These are phyloP conservation scores for Homarus gammarus DNA, from an alignment of 2,888 invertebrate genomes.

Conservation along the genomic window DNA sequence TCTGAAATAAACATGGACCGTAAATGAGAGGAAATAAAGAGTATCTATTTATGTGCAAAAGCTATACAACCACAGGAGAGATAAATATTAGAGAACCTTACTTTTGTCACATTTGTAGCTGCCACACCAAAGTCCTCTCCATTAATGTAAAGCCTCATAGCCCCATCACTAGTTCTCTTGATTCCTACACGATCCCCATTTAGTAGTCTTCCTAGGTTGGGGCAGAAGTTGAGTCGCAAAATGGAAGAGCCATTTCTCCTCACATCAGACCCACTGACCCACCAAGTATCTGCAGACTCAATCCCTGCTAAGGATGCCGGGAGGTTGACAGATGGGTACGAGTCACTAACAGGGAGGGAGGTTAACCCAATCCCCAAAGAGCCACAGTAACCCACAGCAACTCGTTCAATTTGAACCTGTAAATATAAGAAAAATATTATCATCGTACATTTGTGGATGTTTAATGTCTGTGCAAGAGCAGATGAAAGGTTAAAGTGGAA, in stretches of 20 bases:
- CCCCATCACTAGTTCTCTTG: conserved; percentile 84
- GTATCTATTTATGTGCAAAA: background rate
- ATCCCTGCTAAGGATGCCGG: conserved; percentile 84
- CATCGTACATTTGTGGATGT: no score
- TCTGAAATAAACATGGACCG: no score
- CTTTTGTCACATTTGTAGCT: conserved; percentile 88
- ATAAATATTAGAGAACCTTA: conserved; percentile 78
- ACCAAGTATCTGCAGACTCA: conserved; percentile 85
- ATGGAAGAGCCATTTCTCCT: conserved; percentile 77
- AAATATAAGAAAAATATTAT: no score
- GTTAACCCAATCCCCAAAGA: conserved; percentile 90
- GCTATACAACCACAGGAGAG: no score
- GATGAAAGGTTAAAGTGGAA: no score
- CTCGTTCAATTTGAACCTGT: conserved; percentile 82
- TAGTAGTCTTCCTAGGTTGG: conserved; percentile 89
- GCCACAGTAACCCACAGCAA: conserved; percentile 85
- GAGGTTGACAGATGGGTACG: conserved; percentile 83
- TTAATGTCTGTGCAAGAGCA: no score
- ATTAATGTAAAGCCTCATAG: conserved; percentile 88
- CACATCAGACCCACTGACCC: conserved; percentile 82
- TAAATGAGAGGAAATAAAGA: background rate
- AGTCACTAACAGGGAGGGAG: conserved; percentile 82
- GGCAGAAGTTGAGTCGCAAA: conserved; percentile 82
- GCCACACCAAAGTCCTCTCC: conserved; percentile 89
- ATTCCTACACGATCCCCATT: conserved; percentile 88